Evolutionary conservation across 2,113 vertebrate genomes (phyloP), one percentile per base, ranked within the genome.

Genomic region (Corythoichthys intestinalis): DNA sequence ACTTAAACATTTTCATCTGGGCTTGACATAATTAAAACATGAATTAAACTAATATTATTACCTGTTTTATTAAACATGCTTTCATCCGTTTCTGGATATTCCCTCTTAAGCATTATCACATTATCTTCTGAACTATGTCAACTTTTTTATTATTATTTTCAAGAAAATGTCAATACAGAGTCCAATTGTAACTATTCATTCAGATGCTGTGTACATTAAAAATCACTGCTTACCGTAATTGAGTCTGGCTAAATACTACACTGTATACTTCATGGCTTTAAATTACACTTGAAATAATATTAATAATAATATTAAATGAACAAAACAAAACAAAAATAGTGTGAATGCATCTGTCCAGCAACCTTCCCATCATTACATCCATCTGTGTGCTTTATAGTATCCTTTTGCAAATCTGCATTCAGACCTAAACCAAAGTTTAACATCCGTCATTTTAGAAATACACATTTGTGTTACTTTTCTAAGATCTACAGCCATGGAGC

Each of bases 341-440:
- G 69, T 73, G 63, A 79, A 46, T 73, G 74, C 71, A 74, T 78
- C 71, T 50, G 54, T 78, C 68, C 65, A 79, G 72, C 71, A 73
- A 75, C 80, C 59, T 65, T 75, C 65, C 70, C 69, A 77, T 85
- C 79, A 79, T 87, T 73, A 79, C 74, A 82, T 84, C 70, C 71
- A 69, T 89, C 80, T 86, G 74, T 89, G 73, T 86, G 79, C 79
- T 85, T 85, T 85, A 72, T 88, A 71, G 72, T 82, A 34, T 71
- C 83, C 54, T 74, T 50, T 39, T 78, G 75, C 70, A 79, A 82
- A 87, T 89, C 80, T 87, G 86, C 86, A 90, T 91, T 90, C 85
- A 91, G 85, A 83, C 76, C 75, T 62, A 69, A 72, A 52, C 69
- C 70, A 71, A 74, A 69, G 64, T 68, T 44, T 71, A 20, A 52